A percentile compares a stretch with the other conserved stretches of the same genome.
Evolutionary conservation across 2,888 invertebrate species (phyloP).

Genomic region (Brachyptera risi): DNA sequence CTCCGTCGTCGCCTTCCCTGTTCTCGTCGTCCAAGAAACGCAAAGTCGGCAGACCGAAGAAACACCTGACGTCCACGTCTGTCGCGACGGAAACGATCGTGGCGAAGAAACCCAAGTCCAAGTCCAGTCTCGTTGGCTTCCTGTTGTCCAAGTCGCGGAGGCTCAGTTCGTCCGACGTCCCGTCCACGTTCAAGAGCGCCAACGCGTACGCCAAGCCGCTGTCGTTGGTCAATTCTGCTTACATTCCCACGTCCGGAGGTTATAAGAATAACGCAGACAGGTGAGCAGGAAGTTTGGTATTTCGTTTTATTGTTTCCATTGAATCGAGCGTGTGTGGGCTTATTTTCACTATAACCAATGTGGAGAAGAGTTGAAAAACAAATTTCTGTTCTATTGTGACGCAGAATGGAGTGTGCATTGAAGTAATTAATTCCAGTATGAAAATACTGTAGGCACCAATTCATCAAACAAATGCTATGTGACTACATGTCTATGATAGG

Average conservation of each 20-base stretch:
- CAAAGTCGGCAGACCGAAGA: constrained; percentile 77
- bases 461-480: too few relatives aligned
- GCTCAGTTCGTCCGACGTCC: constrained; percentile 10
- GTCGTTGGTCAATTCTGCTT: constrained; percentile 3
- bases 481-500: too few relatives aligned
- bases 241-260: not conserved
- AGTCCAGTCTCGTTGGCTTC: constrained; percentile 61
- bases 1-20: constrained; percentile 40
- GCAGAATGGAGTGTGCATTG: too few relatives aligned
- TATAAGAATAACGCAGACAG: not conserved
- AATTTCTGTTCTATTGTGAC: too few relatives aligned
- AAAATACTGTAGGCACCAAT: too few relatives aligned
- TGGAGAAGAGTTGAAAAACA: too few relatives aligned
- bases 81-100: constrained; percentile 74
- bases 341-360: too few relatives aligned
- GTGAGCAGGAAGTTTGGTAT: too few relatives aligned
- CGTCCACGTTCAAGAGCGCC: constrained; percentile 19
- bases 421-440: too few relatives aligned
- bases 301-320: too few relatives aligned
- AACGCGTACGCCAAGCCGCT: not conserved
- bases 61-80: constrained; percentile 55
- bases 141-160: constrained; percentile 43
- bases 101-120: constrained; percentile 61
- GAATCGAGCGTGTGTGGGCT: too few relatives aligned
- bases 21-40: constrained; percentile 56